Conservation (phyloP, 2,797 vertebrate genomes). For the Merluccius polli region DNA sequence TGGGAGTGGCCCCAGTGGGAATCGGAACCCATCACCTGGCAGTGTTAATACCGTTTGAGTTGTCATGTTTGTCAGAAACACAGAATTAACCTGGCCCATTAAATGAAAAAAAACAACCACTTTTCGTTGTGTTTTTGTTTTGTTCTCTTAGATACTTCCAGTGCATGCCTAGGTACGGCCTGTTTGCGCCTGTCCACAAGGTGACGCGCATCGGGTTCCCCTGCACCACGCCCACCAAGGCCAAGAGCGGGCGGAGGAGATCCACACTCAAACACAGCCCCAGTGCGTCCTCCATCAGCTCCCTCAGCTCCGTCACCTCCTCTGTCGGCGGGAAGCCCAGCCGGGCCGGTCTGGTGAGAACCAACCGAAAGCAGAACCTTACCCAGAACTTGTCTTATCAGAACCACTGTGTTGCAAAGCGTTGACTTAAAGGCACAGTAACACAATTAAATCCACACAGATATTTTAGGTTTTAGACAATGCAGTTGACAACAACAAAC, state of each 20-base stretch:
- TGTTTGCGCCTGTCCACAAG: conserved; percentile 96
- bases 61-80: too few relatives aligned
- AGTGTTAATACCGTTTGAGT: too few relatives aligned
- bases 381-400: neutral
- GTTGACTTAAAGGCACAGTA: neutral
- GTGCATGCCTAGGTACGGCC: conserved; percentile 89
- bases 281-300: conserved; percentile 92
- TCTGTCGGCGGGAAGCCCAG: conserved; percentile 94
- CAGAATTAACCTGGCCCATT: too few relatives aligned
- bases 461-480: neutral
- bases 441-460: neutral
- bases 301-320: conserved; percentile 92
- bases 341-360: conserved; percentile 90
- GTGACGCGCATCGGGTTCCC: conserved; percentile 96
- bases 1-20: too few relatives aligned
- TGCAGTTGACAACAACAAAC: too few relatives aligned
- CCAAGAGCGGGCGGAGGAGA: conserved; percentile 79
- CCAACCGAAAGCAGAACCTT: neutral
- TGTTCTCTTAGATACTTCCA: conserved; percentile 85
- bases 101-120: too few relatives aligned
- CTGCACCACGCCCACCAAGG: conserved; percentile 90
- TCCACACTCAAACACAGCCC: conserved; percentile 87
- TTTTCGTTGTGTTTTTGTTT: neutral
- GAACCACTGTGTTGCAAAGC: neutral
- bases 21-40: conserved; percentile 47